These are phyloP conservation scores for Cryptoprocta ferox DNA, from an alignment of 2,797 vertebrate species.

Conservation along the genomic window DNA sequence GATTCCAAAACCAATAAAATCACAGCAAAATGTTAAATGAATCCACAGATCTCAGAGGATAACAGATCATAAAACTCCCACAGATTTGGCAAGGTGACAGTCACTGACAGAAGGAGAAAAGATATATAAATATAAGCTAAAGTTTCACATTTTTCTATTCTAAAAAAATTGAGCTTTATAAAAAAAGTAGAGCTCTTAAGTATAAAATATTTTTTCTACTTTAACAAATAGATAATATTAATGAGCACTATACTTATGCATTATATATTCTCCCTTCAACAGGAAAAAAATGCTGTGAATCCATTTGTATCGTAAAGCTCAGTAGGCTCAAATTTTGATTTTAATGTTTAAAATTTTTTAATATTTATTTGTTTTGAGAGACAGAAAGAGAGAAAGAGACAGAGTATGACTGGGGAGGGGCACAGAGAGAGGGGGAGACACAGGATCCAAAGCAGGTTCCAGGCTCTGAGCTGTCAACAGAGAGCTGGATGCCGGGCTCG, in stretches of 20 bases:
- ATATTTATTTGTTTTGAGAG: too few relatives aligned
- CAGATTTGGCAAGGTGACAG: slow-evolving; percentile 70
- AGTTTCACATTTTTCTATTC: slow-evolving; percentile 66
- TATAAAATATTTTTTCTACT: slow-evolving; percentile 42
- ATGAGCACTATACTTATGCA: neutral
- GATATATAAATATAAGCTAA: slow-evolving; percentile 72
- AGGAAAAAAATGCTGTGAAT: neutral
- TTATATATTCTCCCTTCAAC: neutral
- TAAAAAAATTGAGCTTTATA: slow-evolving; percentile 38
- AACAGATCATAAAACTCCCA: slow-evolving; percentile 80
- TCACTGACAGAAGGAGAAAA: slow-evolving; percentile 76
- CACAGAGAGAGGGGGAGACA: too few relatives aligned
- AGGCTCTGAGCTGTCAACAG: too few relatives aligned
- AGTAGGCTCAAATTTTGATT: neutral
- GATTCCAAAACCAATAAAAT: slow-evolving; percentile 79
- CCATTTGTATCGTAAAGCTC: slow-evolving; percentile 13
- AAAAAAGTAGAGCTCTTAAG: slow-evolving; percentile 23
- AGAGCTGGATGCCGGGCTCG: too few relatives aligned
- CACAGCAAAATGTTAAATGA: slow-evolving; percentile 71
- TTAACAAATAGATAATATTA: slow-evolving; percentile 49
- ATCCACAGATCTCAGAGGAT: slow-evolving; percentile 72
- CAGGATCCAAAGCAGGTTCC: too few relatives aligned
- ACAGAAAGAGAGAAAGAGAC: too few relatives aligned
- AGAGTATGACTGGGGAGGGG: too few relatives aligned
- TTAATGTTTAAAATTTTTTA: neutral